Base-by-base conservation (phyloP, 2,888 invertebrate genomes). In the Agrypnus murinus region DNA sequence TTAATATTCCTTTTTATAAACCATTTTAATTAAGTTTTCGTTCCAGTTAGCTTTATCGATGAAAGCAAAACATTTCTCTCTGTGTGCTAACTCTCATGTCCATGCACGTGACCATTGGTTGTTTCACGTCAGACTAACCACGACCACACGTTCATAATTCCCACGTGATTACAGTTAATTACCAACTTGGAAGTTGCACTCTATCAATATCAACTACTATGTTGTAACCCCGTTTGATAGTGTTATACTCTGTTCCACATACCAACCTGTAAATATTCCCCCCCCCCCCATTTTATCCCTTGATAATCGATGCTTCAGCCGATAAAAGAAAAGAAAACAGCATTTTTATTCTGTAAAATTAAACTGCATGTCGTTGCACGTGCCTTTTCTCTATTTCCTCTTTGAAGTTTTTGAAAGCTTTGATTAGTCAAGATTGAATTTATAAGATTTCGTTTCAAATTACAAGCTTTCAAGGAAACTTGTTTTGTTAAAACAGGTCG, bases 111-210 rank as follows among this genome's bases (percentile, higher is more conserved):
- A 75, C 72, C 72, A 43, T 53, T 68, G 73, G 72, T 75, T 74
- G 75, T 76, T 65, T 55, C 59, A 63, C 65, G 69, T 72, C 65
- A 67, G 63, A 48, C 46, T 71, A 74, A 63, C 69, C 74, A 73
- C 25, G 25, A 74, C 71, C 75, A 72, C 75, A 72, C 77, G 77
- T 79, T 77, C 76, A 77, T 75, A 77, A 78, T 76, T 79, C 80
- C 80, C 81, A 81, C 81, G 81, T 81, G 81, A 81, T 76, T 78
- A 65, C 70, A 77, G 80, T 80, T 81, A 81, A 81, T 81, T 80
- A 81, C 77, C 75, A 76, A 78, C 71, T 77, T 75, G 72, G 76
- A 69, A 75, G 69, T 65, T 76, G 77, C 71, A 76, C 74, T 66
- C 70, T 71, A 72, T 73, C 72, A 59, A 65, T 62, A 25, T 25